A percentile compares a stretch with the other conserved stretches of the same genome.
Conservation (phyloP, 2,113 vertebrate species). For the Lagopus muta region DNA sequence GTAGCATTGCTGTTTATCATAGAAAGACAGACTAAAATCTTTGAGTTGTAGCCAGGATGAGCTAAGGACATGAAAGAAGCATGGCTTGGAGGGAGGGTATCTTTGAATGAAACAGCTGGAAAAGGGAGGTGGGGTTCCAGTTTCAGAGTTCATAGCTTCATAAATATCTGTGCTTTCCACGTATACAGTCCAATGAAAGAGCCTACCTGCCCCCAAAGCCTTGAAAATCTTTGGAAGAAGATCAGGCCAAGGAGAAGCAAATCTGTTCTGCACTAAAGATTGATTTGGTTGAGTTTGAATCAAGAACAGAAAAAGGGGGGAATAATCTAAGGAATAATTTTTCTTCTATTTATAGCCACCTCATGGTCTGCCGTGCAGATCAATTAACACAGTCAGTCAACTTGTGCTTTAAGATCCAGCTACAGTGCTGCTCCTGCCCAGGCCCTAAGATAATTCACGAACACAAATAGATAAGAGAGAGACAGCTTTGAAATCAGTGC, state of each 20-base stretch:
- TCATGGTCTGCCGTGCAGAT: neutral
- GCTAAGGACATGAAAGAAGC: neutral
- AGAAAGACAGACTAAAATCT: neutral
- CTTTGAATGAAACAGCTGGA: constrained; percentile 2
- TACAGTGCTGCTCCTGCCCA: neutral
- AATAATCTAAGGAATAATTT: neutral
- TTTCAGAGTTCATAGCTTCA: neutral
- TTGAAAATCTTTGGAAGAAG: neutral
- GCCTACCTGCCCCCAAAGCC: neutral
- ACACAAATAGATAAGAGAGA: constrained; percentile 37
- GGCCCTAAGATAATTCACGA: constrained; percentile 13
- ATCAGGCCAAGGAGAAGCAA: neutral
- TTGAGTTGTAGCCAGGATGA: neutral
- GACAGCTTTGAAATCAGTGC: constrained; percentile 28
- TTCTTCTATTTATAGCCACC: constrained; percentile 7
- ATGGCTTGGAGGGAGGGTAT: neutral
- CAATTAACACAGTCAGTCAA: constrained; percentile 20
- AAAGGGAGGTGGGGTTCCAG: neutral
- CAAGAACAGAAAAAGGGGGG: neutral
- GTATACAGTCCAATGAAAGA: neutral
- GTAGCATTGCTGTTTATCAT: neutral
- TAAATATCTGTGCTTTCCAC: neutral
- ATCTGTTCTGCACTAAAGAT: neutral
- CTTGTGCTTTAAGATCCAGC: neutral
- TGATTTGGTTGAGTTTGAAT: neutral